Evolutionary conservation across 2,113 vertebrate genomes (phyloP), one percentile per base, ranked within the genome.

Genomic region (Bos javanicus): DNA sequence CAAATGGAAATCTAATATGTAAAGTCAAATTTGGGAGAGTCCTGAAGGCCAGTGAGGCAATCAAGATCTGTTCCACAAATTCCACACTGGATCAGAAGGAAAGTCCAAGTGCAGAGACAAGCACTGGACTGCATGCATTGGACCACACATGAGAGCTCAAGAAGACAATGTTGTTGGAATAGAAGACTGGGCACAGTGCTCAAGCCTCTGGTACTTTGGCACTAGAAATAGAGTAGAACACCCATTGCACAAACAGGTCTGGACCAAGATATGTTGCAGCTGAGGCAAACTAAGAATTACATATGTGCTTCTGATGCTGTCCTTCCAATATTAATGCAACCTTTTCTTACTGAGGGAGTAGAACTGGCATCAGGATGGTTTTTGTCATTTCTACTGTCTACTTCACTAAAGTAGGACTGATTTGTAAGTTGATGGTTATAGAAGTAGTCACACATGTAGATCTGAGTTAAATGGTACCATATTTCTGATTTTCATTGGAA

Each of bases 371-470:
- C 83, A 81, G 81, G 25, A 87, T 43, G 4, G 26, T 85, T 87
- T 28, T 52, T 94, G 92, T 78, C 36, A 64, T 94, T 12, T 90
- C n/a, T 30, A 50, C 50, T 50, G 9, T 89, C 16, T 87, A 28
- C 36, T 80, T 91, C 25, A 7, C 62, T 96, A 11, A 19, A 96
- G 67, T 74, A 17, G 43, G 7, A 76, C 52, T 25, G 82, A 94
- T 95, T 88, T 96, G 78, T 60, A 86, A 67, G 91, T 86, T 91
- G 21, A 78, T 93, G 87, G 56, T 78, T 97, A 64, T 89, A 67
- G 39, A 89, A 96, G 74, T 25, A 92, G 80, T 94, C 87, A 92
- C 17, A 76, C 9, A n/a, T 23, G 59, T 56, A 84, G 28, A 92
- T 90, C 56, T 89, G 64, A 94, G 82, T 86, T 96, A 81, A 88